Evolutionary conservation across 2,113 vertebrate genomes (phyloP).

Genomic region (Nesogale talazaci): DNA sequence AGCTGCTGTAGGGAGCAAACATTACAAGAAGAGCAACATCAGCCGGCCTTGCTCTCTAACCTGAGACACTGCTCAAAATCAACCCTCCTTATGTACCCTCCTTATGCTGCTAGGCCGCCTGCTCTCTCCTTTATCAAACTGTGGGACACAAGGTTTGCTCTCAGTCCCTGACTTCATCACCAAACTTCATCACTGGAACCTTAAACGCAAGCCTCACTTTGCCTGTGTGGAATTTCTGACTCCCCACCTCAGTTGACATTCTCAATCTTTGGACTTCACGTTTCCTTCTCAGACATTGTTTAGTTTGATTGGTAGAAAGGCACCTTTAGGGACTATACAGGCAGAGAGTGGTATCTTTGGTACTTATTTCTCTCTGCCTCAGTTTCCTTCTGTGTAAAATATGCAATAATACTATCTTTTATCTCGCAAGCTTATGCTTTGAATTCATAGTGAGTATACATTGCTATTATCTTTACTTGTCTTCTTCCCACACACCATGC

Average conservation of each 20-base stretch:
- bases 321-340: background rate
- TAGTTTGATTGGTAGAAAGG: no score
- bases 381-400: constrained; percentile 27
- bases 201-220: constrained; percentile 1
- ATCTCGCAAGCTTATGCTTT: background rate
- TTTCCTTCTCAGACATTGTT: background rate
- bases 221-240: background rate
- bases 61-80: background rate
- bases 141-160: background rate
- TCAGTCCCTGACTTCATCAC: background rate
- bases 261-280: background rate
- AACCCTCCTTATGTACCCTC: no score
- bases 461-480: background rate
- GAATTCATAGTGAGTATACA: background rate
- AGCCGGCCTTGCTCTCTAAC: background rate
- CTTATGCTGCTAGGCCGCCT: background rate
- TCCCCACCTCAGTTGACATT: background rate
- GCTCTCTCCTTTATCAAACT: background rate
- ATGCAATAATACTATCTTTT: background rate
- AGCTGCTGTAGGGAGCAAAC: background rate
- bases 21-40: background rate
- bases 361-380: constrained; percentile 6
- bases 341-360: background rate
- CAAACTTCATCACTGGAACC: background rate
- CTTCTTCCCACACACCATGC: background rate